Evolutionary conservation across 2,888 invertebrate species (phyloP), one percentile per base, ranked within the genome.

Genomic region (Metacarcinus magister): DNA sequence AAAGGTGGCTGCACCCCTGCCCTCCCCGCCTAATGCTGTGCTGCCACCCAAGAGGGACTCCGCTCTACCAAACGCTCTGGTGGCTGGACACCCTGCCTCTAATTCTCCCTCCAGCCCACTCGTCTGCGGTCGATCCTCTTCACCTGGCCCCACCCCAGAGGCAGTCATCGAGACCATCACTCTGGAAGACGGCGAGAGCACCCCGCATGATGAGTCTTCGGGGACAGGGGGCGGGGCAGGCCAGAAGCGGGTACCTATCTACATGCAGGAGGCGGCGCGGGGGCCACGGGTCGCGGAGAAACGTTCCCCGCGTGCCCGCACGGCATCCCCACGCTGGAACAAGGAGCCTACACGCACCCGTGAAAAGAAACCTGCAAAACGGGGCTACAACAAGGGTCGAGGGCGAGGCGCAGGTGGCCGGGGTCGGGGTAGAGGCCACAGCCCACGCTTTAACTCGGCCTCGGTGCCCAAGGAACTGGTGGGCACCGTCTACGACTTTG

Each of bases 401-500:
- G 96, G 97, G 2, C 96, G 96, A 89, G 94, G 95, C 39, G 87
- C 94, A 0, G 92, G 95, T 16, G 92, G 95, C n/a, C 94, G 94
- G 48, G 96, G 96, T 2, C 96, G 96, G 60, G 95, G 95, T 1
- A 90, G 96, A 28, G 96, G 97, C 32, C 92, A 94, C 23, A 96
- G 95, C 82, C 93, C 96, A 46, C 95, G 96, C 75, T 96, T 96
- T n/a, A 97, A 96, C 91, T 94, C 95, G 23, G 92, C 96, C 23
- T 96, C 97, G 3, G 97, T 97, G 43, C 97, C 97, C 54, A 97
- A 97, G 92, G 97, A 97, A 95, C 97, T 97, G 54, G 97, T 97
- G 44, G 97, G 99, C 13, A 99, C 99, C 2, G 99, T 99, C 1
- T 99, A 99, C 97, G 99, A 98, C 97, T 98, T 98, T 97, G 98